Percentiles rank a stretch among this genome's conserved stretches.
Conservation (phyloP, 2,888 invertebrate genomes). For the Clusia tigrina region DNA sequence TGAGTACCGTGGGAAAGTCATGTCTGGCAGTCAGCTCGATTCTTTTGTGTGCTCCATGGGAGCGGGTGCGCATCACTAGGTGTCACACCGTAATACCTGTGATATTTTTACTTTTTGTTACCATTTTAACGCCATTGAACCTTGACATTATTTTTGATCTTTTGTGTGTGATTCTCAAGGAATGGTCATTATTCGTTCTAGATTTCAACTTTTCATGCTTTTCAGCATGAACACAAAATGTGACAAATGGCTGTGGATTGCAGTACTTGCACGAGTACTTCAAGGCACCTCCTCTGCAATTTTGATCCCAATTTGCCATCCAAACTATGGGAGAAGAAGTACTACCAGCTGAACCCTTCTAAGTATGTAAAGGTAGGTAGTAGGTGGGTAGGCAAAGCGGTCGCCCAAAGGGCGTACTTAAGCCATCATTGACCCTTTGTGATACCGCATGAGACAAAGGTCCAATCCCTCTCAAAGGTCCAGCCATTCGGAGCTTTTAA, state of each 20-base stretch:
- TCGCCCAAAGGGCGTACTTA: too few species aligned
- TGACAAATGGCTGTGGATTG: too few species aligned
- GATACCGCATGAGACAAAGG: too few species aligned
- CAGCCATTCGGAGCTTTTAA: too few species aligned
- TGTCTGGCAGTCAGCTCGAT: conserved; percentile 12
- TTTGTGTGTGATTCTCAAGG: background rate
- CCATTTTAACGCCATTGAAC: background rate
- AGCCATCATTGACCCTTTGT: too few species aligned
- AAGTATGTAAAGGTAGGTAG: background rate
- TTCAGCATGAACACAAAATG: too few species aligned
- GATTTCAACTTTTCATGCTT: too few species aligned
- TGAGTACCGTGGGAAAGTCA: conserved; percentile 22
- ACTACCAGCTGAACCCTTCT: background rate
- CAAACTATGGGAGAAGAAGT: background rate
- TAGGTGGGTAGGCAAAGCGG: too few species aligned
- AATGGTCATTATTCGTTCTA: too few species aligned
- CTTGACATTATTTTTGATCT: conserved; percentile 8
- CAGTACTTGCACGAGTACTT: too few species aligned
- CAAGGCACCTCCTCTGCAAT: background rate
- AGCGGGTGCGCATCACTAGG: conserved; percentile 5
- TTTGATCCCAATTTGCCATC: background rate
- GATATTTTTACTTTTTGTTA: background rate
- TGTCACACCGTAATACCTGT: too few species aligned
- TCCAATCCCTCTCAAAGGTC: too few species aligned
- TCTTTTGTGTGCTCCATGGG: conserved; percentile 16